These are phyloP conservation scores for Typhlomys cinereus DNA, from an alignment of 2,113 vertebrate species.

Conservation along the genomic window DNA sequence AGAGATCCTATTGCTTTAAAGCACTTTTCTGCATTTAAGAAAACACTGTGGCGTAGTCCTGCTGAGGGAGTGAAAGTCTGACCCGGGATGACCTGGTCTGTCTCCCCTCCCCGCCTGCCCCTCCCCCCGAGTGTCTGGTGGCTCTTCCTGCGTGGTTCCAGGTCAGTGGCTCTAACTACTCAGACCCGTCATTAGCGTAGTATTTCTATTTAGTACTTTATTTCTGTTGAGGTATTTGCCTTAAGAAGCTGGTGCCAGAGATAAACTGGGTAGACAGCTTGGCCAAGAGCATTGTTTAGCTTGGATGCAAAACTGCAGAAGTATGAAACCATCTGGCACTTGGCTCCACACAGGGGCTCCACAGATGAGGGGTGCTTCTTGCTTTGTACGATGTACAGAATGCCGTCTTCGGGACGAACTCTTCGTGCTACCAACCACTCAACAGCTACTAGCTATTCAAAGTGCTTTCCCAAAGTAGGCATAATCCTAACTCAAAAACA, in stretches of 20 bases:
- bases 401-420: not conserved
- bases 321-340: slow-evolving; percentile 68
- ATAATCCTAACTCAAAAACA: not conserved
- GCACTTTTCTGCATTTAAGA: slow-evolving; percentile 57
- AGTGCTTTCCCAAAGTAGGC: not conserved
- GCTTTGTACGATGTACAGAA: not conserved
- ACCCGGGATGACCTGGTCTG: slow-evolving; percentile 30
- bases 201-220: slow-evolving; percentile 74
- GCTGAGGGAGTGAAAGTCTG: slow-evolving; percentile 54
- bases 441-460: not conserved
- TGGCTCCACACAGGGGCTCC: not conserved
- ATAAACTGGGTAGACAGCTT: slow-evolving; percentile 59
- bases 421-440: not conserved
- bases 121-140: not conserved
- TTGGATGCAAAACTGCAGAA: slow-evolving; percentile 76
- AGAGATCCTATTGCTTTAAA: not conserved
- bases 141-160: slow-evolving; percentile 56
- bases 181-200: slow-evolving; percentile 33
- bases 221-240: slow-evolving; percentile 71
- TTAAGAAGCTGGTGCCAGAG: slow-evolving; percentile 71
- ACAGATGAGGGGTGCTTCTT: not conserved
- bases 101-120: not conserved
- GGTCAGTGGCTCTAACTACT: not conserved
- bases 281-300: slow-evolving; percentile 61
- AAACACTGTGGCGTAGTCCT: not conserved